Evolutionary conservation across 2,113 vertebrate genomes (phyloP), one percentile per base, ranked within the genome.

Genomic region (Atrichornis clamosus): DNA sequence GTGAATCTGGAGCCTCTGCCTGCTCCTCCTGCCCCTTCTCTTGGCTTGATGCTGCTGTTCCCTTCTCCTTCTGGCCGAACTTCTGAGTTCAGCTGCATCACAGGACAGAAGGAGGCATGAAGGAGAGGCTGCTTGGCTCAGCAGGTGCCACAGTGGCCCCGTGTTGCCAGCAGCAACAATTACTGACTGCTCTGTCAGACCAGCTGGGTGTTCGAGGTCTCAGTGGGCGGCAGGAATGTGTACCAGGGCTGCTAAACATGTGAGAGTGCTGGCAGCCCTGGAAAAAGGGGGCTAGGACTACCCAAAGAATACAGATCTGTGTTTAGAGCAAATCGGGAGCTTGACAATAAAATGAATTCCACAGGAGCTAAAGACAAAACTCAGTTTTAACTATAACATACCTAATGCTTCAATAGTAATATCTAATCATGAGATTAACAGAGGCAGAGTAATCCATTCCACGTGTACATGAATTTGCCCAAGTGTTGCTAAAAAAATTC

Each of bases 91-190:
- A 42, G 62, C 32, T 52, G 59, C 33, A 28, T 62, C 44, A 19
- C n/a, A 15, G n/a, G 67, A 30, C 53, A 20, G 22, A 60, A 55
- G 3, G 49, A 68, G n/a, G 15, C 32, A 65, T 2, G 13, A 68
- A 60, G 44, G 22, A 81, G 85, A 67, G 73, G 76, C 72, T 87
- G 67, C 83, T 47, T 52, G 76, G 80, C 89, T 87, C 49, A 72
- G 84, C 80, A 74, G 87, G 84, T 94, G 78, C 70, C 49, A 33
- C 81, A 6, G 46, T 63, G 55, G 81, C 62, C 63, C 39, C 55
- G 69, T 74, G 63, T 80, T 95, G 84, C 91, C 53, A 84, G 85
- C 82, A 96, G 87, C 87, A 93, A 53, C 91, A 90, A 59, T 91
- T 93, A 83, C 35, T 63, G 78, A 13, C 47, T 49, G 14, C 74